Evolutionary conservation across 2,797 vertebrate genomes (phyloP).

Genomic region (Moxostoma hubbsi): DNA sequence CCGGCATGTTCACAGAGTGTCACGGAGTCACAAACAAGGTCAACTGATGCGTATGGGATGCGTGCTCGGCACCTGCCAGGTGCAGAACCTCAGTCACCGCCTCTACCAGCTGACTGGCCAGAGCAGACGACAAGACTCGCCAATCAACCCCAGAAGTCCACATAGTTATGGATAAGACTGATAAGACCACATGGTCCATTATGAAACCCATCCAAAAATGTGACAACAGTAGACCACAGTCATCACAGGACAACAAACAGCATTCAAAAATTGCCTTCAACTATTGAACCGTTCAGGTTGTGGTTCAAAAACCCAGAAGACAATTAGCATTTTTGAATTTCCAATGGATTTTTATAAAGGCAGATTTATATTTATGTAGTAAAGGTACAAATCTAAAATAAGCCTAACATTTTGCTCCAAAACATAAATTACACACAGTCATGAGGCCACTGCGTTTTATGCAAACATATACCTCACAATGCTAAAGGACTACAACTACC

Average conservation of each 20-base stretch:
- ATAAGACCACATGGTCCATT: not conserved
- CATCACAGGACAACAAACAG: not conserved
- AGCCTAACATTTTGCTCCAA: no score
- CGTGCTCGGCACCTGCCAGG: constrained; percentile 89
- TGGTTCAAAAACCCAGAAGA: no score
- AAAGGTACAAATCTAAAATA: no score
- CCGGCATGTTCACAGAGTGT: constrained; percentile 62
- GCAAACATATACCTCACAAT: no score
- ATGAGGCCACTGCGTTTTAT: no score
- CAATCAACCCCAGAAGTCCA: constrained; percentile 86
- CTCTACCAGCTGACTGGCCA: constrained; percentile 89
- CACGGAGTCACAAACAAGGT: constrained; percentile 38
- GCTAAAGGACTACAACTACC: no score
- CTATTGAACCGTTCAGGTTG: not conserved
- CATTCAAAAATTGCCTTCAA: not conserved
- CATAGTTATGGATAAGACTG: constrained; percentile 62
- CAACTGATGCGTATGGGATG: constrained; percentile 86
- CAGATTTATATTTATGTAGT: no score
- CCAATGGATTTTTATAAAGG: no score
- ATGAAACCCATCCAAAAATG: not conserved
- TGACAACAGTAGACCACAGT: constrained; percentile 5
- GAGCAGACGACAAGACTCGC: constrained; percentile 77
- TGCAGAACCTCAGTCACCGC: constrained; percentile 90
- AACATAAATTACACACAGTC: no score
- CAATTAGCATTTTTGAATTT: no score